Base-by-base conservation (phyloP, 2,113 vertebrate genomes). In the Pterocles gutturalis region DNA sequence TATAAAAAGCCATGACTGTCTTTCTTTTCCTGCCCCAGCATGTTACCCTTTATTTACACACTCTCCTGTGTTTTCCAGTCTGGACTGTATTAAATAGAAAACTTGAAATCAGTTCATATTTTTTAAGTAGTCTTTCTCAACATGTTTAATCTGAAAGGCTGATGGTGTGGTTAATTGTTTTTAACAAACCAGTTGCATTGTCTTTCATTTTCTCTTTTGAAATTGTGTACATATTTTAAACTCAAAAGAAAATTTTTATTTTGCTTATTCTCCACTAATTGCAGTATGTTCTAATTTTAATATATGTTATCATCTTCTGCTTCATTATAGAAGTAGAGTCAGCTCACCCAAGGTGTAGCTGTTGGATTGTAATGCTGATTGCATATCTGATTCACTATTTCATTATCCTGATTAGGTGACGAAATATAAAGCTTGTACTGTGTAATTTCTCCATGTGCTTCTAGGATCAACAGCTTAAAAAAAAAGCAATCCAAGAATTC, bases 361-460 rank as follows among this genome's bases (percentile, higher is more conserved):
- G 67, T 69, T 95, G 85, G 61, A 87, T 78, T 93, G 65, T 69
- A 94, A 79, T 92, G 34, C 65, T 98, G 92, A 67, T 94, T 95
- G 85, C 96, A 96, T 86, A 73, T 83, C 77, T 86, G 75, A 88
- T 70, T 75, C 3, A 43, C 54, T 94, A 55, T 78, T 97, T 97
- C 91, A 77, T 71, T 96, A 49, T 83, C 93, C 90, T 96, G 91
- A 96, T 86, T 80, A 96, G 48, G 87, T 94, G 89, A 96, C 95
- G 73, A 92, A 97, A 49, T 69, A 70, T 75, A 97, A 91, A 97
- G 41, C 28, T 93, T 88, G 38, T 64, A 83, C 70, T 18, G 53
- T 91, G 34, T 73, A 87, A 96, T 96, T 97, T 96, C 87, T 81
- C 86, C 86, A 95, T 94, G 73, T 95, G 67, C 85, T 97, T 96